These are phyloP conservation scores for Eupithecia subfuscata DNA, from an alignment of 2,888 invertebrate genomes.

Conservation along the genomic window DNA sequence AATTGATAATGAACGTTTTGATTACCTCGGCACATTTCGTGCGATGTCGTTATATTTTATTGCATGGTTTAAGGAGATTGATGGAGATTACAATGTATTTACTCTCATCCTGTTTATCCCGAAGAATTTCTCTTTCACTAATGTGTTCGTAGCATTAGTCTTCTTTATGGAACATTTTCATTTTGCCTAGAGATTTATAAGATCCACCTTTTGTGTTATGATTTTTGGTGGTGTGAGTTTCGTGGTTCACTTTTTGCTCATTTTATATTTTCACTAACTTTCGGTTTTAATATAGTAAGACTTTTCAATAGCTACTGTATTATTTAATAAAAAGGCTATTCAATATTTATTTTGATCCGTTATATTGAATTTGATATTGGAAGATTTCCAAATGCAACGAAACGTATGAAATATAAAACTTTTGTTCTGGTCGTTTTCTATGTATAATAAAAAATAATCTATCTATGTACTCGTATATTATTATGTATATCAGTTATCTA, in stretches of 20 bases:
- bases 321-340: too few relatives aligned
- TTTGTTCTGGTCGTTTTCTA: too few relatives aligned
- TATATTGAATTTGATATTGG: too few relatives aligned
- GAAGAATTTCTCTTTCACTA: conserved; percentile 42
- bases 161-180: conserved; percentile 41
- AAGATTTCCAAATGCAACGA: too few relatives aligned
- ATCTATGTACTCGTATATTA: too few relatives aligned
- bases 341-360: too few relatives aligned
- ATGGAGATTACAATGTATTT: conserved; percentile 45
- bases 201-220: conserved; percentile 28
- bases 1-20: conserved; percentile 58
- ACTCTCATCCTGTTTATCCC: conserved; percentile 42
- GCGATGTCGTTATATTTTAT: conserved; percentile 51
- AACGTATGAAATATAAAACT: too few relatives aligned
- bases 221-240: conserved; percentile 7
- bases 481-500: too few relatives aligned
- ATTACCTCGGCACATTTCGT: conserved; percentile 49
- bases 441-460: too few relatives aligned
- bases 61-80: conserved; percentile 42
- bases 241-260: neutral
- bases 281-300: too few relatives aligned
- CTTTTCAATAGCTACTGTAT: too few relatives aligned
- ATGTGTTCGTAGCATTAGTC: conserved; percentile 42
- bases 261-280: neutral
- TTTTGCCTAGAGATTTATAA: conserved; percentile 36